phyloP scores from a whole-genome alignment of 2,113 vertebrate genomes.

The Pterocles gutturalis region DNA sequence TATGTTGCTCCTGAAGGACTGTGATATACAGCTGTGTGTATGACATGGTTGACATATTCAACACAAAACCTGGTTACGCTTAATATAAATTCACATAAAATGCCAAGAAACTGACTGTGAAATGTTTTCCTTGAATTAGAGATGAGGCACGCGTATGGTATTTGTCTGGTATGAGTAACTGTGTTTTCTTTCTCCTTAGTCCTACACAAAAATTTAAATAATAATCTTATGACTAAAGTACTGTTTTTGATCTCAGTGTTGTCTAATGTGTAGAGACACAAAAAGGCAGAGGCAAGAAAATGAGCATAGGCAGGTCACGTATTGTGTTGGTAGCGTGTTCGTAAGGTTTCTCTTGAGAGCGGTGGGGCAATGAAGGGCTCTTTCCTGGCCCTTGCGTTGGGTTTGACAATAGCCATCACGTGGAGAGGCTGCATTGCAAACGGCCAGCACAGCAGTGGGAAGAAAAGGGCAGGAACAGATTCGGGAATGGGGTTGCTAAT shows the following conservation, averaged over 20 bases:
- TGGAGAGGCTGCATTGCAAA: not conserved
- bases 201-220: not conserved
- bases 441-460: fast-evolving
- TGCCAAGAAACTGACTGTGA: slow-evolving; percentile 34
- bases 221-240: not conserved
- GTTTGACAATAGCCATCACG: not conserved
- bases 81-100: slow-evolving; percentile 15
- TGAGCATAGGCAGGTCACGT: not conserved
- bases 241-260: not conserved
- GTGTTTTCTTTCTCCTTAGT: not conserved
- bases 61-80: not conserved
- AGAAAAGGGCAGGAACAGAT: not conserved
- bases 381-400: not conserved
- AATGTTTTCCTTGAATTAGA: slow-evolving; percentile 26
- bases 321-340: not conserved
- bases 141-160: not conserved
- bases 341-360: not conserved
- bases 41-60: slow-evolving; percentile 25
- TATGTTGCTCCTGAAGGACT: slow-evolving; percentile 27
- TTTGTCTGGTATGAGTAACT: not conserved
- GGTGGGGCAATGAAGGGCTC: fast-evolving
- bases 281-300: not conserved
- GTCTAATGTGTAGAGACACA: not conserved
- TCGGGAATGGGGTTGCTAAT: not conserved
- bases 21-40: not conserved